phyloP scores from a whole-genome alignment of 2,888 invertebrate genomes.

The Suillia variegata region DNA sequence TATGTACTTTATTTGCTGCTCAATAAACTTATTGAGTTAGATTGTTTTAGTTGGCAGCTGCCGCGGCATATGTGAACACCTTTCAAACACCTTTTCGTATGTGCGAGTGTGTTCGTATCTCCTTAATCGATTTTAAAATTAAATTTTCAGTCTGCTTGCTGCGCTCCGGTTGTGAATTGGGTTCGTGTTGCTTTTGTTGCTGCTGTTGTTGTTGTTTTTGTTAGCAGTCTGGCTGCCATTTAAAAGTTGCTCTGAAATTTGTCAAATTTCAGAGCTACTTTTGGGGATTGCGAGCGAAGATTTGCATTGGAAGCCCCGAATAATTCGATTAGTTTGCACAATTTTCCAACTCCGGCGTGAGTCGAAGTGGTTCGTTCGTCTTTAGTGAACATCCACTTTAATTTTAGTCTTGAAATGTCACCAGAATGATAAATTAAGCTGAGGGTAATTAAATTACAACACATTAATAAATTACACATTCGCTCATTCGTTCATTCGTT shows the following conservation, averaged over 20 bases:
- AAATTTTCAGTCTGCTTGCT: neutral
- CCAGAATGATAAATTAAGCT: too few relatives aligned
- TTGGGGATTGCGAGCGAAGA: neutral
- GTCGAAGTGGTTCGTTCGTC: too few relatives aligned
- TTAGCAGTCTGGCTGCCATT: neutral
- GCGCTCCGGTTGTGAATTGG: neutral
- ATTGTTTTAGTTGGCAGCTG: too few relatives aligned
- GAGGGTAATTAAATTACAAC: too few relatives aligned
- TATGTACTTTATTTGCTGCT: too few relatives aligned
- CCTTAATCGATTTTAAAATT: slow-evolving; percentile 5
- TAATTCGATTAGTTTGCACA: slow-evolving; percentile 7
- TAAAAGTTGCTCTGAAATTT: neutral
- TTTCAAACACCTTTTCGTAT: neutral
- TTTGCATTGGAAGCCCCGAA: neutral
- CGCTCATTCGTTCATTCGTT: too few relatives aligned
- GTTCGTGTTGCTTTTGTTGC: neutral
- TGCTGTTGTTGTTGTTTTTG: neutral
- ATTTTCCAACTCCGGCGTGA: neutral
- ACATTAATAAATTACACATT: too few relatives aligned
- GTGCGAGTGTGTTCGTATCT: neutral
- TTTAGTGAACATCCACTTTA: too few relatives aligned
- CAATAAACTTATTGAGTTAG: too few relatives aligned
- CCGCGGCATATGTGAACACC: too few relatives aligned
- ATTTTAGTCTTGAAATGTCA: too few relatives aligned
- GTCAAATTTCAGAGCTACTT: slow-evolving; percentile 8